Conservation (phyloP, 2,888 invertebrate genomes). For the Melolontha melolontha region DNA sequence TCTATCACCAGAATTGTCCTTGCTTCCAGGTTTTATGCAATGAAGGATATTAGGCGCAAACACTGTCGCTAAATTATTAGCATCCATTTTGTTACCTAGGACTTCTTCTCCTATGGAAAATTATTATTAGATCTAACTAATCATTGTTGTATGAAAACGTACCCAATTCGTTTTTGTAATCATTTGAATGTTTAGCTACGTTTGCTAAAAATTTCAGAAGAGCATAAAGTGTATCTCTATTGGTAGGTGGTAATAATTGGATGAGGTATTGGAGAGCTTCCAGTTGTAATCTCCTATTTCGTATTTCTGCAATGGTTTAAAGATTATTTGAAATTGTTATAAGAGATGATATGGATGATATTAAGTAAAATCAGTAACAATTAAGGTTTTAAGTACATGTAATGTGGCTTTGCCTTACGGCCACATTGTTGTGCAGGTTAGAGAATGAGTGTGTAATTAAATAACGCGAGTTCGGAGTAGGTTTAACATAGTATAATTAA, state of each 20-base stretch:
- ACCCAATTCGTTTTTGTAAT: slow-evolving; percentile 70
- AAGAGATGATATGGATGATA: slow-evolving; percentile 19
- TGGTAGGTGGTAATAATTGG: slow-evolving; percentile 86
- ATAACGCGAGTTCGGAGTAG: too few relatives aligned
- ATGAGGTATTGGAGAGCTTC: slow-evolving; percentile 87
- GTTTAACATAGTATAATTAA: too few relatives aligned
- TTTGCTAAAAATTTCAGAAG: slow-evolving; percentile 85
- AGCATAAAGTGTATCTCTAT: slow-evolving; percentile 89
- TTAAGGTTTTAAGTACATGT: too few relatives aligned
- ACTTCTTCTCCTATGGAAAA: slow-evolving; percentile 68
- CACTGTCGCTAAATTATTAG: slow-evolving; percentile 90
- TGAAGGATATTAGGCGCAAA: slow-evolving; percentile 95
- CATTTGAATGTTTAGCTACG: slow-evolving; percentile 79
- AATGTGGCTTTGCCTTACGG: too few relatives aligned
- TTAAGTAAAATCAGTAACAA: too few relatives aligned
- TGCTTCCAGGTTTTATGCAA: slow-evolving; percentile 72
- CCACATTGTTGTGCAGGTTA: too few relatives aligned
- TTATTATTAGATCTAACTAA: background rate
- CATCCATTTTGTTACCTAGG: slow-evolving; percentile 94
- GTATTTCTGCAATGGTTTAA: slow-evolving; percentile 72
- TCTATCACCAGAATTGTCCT: slow-evolving; percentile 69
- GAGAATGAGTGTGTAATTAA: too few relatives aligned
- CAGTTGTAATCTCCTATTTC: slow-evolving; percentile 84
- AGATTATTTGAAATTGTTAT: background rate
- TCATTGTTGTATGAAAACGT: slow-evolving; percentile 28